Evolutionary conservation across 2,797 vertebrate genomes (phyloP), one percentile per base, ranked within the genome.

Genomic region (Sebastiscus albofasciatus): DNA sequence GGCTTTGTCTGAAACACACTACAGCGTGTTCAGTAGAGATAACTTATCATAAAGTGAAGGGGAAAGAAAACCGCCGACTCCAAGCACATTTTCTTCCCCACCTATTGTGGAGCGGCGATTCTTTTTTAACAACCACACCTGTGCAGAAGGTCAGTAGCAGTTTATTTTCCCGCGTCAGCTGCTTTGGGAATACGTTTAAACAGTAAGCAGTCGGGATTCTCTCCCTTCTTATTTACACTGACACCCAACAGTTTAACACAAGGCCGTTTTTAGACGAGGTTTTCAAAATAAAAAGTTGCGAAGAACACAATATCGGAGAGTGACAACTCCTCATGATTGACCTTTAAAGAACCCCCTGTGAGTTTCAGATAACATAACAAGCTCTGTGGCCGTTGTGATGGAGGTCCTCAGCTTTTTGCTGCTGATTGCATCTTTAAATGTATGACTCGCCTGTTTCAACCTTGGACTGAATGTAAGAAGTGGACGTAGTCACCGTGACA

Each of bases 341-440:
- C 8, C 62, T 4, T 70, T 82, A 10, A 8, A 36, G 42, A 66
- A 4, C 34, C n/a, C 22, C 42, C 22, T 46, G 34, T 31, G 10
- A 62, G 6, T 71, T 71, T 82, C 54, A 73, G 67, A 29, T 34
- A 60, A 26, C 24, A 39, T 11, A 55, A 13, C 16, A 5, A 33
- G 13, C 22, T 27, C 24, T 4, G 18, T 27, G 61, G 73, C 73
- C 16, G 70, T 34, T 7, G 16, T 11, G 27, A 29, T 82, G 59
- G 69, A 66, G 64, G 70, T 66, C 54, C 42, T 66, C 1, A 2
- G 36, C 31, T 22, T n/a, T n/a, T 39, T 42, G 24, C 54, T 52
- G 54, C 72, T 79, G 85, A 81, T 81, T 75, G 22, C 66, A 81
- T 67, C 56, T 75, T 75, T 79, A 69, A 78, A 75, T 78, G 75